Conservation (phyloP, 2,797 vertebrate genomes). For the Rhynchonycteris naso region DNA sequence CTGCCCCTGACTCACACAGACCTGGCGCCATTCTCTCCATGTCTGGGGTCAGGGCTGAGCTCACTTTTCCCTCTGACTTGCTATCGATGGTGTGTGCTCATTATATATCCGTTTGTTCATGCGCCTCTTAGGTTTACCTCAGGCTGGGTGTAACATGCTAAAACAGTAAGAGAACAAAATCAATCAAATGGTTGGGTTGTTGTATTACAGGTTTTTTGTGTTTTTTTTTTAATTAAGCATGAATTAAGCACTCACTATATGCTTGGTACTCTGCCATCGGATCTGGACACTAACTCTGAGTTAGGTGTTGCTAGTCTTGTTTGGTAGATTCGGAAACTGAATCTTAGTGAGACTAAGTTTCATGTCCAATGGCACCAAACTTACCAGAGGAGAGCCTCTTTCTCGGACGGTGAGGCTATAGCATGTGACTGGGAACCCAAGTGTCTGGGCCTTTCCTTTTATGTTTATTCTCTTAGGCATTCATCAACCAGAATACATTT, state of each 20-base stretch:
- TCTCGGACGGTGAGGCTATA: neutral
- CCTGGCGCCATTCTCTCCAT: neutral
- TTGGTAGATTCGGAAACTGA: neutral
- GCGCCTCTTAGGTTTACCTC: neutral
- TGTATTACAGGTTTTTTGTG: neutral
- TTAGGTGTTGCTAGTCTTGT: neutral
- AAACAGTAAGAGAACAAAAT: neutral
- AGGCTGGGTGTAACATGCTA: neutral
- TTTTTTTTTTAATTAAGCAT: neutral
- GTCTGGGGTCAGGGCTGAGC: neutral
- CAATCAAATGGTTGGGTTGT: neutral
- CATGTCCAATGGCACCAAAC: neutral
- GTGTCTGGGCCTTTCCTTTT: neutral
- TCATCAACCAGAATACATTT: neutral
- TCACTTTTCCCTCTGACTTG: neutral
- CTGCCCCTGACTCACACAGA: accelerated
- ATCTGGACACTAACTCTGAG: neutral
- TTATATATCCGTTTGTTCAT: neutral
- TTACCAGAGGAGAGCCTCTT: neutral
- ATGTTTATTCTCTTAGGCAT: neutral
- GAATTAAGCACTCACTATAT: neutral
- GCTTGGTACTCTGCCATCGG: neutral
- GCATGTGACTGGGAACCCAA: neutral
- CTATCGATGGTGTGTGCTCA: neutral
- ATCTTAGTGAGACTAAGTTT: neutral